phyloP scores from a whole-genome alignment of 1,140 invertebrate species.

The Scaptomyza montana region DNA sequence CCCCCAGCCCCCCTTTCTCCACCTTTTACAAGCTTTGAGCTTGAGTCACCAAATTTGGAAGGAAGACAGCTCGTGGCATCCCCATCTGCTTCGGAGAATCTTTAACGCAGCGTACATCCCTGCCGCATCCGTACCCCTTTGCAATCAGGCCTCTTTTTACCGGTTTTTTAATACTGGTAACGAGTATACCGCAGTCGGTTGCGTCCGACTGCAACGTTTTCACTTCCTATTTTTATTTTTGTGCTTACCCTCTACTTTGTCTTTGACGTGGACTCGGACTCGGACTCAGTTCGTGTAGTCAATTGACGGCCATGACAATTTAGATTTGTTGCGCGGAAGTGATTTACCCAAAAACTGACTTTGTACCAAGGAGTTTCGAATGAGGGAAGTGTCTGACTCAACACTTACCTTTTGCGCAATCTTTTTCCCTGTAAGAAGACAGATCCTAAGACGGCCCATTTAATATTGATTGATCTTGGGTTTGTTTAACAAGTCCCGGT shows the following conservation, averaged over 20 bases:
- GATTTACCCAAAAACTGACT: conserved; percentile 66
- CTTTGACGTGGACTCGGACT: not conserved
- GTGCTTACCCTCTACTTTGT: not conserved
- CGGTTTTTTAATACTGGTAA: too few species aligned
- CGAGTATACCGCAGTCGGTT: too few species aligned
- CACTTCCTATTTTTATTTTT: not conserved
- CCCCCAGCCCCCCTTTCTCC: too few species aligned
- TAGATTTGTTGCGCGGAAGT: conserved; percentile 77
- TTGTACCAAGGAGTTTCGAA: conserved; percentile 41
- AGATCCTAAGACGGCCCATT: not conserved
- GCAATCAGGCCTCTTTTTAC: too few species aligned
- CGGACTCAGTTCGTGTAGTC: conserved; percentile 54
- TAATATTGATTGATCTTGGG: conserved; percentile 60
- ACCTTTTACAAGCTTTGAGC: too few species aligned
- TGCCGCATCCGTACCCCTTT: too few species aligned
- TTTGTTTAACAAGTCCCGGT: conserved; percentile 57
- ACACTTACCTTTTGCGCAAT: conserved; percentile 26
- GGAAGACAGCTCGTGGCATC: too few species aligned
- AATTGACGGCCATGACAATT: conserved; percentile 80
- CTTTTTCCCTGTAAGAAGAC: not conserved
- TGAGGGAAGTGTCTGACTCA: conserved; percentile 65
- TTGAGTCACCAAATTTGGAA: too few species aligned
- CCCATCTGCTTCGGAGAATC: too few species aligned
- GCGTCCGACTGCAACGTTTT: too few species aligned
- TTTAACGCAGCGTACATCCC: too few species aligned